Conservation (phyloP, 2,113 vertebrate genomes). For the Pseudorasbora parva region DNA sequence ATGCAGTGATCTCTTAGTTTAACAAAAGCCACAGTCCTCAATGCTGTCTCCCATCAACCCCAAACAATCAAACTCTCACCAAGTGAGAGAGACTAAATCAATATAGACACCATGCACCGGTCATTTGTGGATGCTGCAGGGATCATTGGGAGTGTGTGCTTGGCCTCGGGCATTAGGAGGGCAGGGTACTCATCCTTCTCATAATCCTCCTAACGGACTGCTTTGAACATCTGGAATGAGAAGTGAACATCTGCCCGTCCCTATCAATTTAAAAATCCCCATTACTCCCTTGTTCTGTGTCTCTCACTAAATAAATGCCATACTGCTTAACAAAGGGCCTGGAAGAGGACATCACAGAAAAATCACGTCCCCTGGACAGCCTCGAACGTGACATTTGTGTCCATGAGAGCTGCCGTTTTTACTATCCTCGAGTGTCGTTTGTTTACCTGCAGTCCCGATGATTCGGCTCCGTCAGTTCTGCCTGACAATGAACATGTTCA, state of each 20-base stretch:
- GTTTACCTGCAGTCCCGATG: no score
- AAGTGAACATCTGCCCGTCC: slow-evolving; percentile 21
- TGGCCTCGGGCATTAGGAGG: neutral
- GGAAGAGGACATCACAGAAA: neutral
- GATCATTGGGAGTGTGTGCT: slow-evolving; percentile 15
- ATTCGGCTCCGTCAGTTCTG: no score
- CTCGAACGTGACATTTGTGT: no score
- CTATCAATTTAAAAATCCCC: slow-evolving; percentile 1
- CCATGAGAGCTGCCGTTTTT: no score
- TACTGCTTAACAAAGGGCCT: slow-evolving; percentile 1
- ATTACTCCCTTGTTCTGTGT: neutral
- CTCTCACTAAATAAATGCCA: neutral
- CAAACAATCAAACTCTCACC: slow-evolving; percentile 1
- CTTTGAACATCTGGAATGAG: slow-evolving; percentile 47
- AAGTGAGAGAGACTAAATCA: slow-evolving; percentile 24
- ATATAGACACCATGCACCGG: neutral
- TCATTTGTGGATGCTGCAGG: slow-evolving; percentile 13
- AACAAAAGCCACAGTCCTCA: neutral
- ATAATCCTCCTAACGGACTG: neutral
- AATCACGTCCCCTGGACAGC: no score
- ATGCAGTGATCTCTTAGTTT: slow-evolving; percentile 14
- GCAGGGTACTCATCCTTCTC: slow-evolving; percentile 2
- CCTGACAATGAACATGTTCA: no score
- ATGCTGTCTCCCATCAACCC: slow-evolving; percentile 2
- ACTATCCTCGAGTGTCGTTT: no score